Evolutionary conservation across 2,113 vertebrate species (phyloP), one percentile per base, ranked within the genome.

Genomic region (Rhea pennata): DNA sequence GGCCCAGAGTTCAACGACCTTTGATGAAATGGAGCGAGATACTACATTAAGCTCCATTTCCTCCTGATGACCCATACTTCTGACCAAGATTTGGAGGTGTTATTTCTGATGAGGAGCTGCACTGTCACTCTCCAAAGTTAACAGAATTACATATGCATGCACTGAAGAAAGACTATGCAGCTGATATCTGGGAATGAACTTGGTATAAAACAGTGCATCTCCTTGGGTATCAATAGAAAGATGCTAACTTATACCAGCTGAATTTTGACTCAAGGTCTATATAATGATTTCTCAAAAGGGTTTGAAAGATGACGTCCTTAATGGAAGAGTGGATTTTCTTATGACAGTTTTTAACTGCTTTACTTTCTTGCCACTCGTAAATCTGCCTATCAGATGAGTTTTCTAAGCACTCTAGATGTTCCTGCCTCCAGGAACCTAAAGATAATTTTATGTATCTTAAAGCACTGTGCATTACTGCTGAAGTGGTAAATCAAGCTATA

Each of bases 401-500:
- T 87, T 83, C 78, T 73, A 78, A 89, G 54, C 33, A 53, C 31
- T 82, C 13, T 76, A 40, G 89, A 94, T 96, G 89, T 39, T 62
- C 51, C 83, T 71, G 3, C 4, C 66, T 89, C 50, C 65, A 93
- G 62, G 53, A 97, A 90, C 59, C 44, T 75, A 62, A 76, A 65
- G 24, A 65, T 88, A 48, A 51, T 95, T 92, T 84, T 67, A 61
- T 36, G 13, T 77, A 70, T 58, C 81, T 91, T 88, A 84, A 95
- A 87, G 50, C 12, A 31, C 71, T 31, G 8, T 64, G 23, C 84
- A 59, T 95, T 86, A 92, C 50, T 87, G 88, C 20, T 92, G 40
- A 87, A 91, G 71, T 39, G 14, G 80, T 82, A 95, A 76, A 73
- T 90, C 75, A 92, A 96, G 54, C 82, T 65, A 85, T 67, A 89